Evolutionary conservation across 1,140 invertebrate species (phyloP), one percentile per base, ranked within the genome.

Genomic region (Pachypeltis micranthus): DNA sequence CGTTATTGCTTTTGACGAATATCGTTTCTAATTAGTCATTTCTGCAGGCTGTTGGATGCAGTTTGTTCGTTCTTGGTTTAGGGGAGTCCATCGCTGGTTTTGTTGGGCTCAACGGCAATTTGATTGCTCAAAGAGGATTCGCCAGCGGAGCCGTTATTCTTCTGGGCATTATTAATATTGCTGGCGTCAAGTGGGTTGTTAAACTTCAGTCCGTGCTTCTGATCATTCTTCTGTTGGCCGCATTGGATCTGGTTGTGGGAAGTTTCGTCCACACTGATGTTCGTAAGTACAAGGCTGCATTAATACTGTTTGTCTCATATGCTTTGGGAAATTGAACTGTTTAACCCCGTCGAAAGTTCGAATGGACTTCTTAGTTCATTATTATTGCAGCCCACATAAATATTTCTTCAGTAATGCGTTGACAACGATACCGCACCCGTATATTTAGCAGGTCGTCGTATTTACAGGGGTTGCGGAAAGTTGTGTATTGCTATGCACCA

Each of bases 21-120:
- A 10, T 55, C 23, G 10, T 10, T 55, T 14, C 24, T 55, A 27
- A 26, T 10, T 51, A 51, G 4, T 24, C 66, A 68, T 67, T 59
- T 70, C 75, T 77, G 66, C 71, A 95, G 90, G 91, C 93, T 65
- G 93, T 96, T 0, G 91, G 92, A 66, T 96, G 93, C 79, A 92
- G 93, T 10, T 77, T 98, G 44, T 95, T 96, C 78, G 91, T 96
- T 12, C 83, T 90, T 68, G 94, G 94, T 70, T 96, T 98, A 78
- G 94, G 93, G 57, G 94, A 97, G 78, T 93, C 92, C 1, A 89
- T 98, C 81, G 88, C 91, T 19, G 85, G 83, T 57, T 75, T 96
- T 14, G 80, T 94, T 19, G 82, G 83, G n/a, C 72, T 86, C 1
- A 79, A 85, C 28, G 81, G 82, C 65, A 82, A 83, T 62, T 78